Percentiles rank a stretch among this genome's conserved stretches.
phyloP scores from a whole-genome alignment of 2,797 vertebrate species.

The Mormyrops attenuatus region DNA sequence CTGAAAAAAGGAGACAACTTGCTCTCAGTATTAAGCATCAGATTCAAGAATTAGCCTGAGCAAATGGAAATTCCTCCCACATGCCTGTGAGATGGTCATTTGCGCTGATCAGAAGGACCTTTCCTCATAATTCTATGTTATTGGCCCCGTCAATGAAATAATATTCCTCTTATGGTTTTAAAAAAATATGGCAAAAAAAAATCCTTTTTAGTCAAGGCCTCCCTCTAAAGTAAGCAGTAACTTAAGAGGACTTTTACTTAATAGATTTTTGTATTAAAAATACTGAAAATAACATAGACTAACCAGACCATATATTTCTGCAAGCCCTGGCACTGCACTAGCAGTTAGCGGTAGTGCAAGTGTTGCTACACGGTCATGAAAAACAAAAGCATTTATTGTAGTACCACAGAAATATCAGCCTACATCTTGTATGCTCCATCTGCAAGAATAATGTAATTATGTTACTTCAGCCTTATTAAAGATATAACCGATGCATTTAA shows the following conservation, averaged over 20 bases:
- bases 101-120: not conserved
- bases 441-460: not conserved
- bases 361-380: not conserved
- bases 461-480: not conserved
- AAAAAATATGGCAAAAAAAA: not conserved
- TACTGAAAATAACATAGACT: not conserved
- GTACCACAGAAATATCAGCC: not conserved
- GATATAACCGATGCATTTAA: not conserved
- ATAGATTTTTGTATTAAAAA: not conserved
- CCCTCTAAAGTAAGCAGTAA: not conserved
- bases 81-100: not conserved
- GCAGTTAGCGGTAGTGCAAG: not conserved
- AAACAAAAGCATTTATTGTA: not conserved
- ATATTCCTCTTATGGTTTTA: not conserved
- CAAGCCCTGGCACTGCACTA: not conserved
- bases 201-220: not conserved
- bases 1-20: slow-evolving; percentile 22
- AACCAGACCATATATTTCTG: not conserved
- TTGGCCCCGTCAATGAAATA: not conserved
- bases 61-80: slow-evolving; percentile 8
- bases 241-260: not conserved
- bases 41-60: slow-evolving; percentile 2
- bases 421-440: not conserved
- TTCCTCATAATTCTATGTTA: not conserved
- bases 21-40: not conserved